Conservation (phyloP, 1,140 invertebrate genomes). For the Neodiprion fabricii region DNA sequence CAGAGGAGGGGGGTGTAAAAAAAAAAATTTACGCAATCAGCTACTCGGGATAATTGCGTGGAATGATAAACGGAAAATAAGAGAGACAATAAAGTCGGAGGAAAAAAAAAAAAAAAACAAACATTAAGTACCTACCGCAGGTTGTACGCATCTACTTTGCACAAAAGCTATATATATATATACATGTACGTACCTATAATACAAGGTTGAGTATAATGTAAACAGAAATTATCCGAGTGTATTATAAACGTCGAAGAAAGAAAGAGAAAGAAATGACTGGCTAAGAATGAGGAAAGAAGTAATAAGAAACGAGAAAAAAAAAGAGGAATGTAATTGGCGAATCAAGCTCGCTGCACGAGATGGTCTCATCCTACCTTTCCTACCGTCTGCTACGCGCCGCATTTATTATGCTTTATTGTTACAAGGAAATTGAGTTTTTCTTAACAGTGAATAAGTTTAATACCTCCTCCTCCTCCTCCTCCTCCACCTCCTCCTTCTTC, state of each 20-base stretch:
- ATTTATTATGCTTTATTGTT: slow-evolving; percentile 8
- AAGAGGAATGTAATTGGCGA: background rate
- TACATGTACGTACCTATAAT: too few species aligned
- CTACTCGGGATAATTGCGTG: too few species aligned
- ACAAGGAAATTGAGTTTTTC: slow-evolving; percentile 3
- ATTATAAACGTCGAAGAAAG: background rate
- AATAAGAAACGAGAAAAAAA: background rate
- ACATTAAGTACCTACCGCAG: too few species aligned
- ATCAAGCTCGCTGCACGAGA: background rate
- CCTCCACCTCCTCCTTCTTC: too few species aligned
- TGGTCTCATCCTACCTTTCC: background rate
- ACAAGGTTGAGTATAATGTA: too few species aligned
- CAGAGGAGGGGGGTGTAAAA: background rate
- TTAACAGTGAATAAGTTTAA: background rate
- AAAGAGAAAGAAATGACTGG: background rate
- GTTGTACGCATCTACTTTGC: too few species aligned
- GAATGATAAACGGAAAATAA: too few species aligned
- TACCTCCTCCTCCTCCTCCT: too few species aligned
- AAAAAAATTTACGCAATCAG: background rate
- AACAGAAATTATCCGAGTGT: too few species aligned
- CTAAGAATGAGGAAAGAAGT: background rate
- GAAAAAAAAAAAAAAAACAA: too few species aligned
- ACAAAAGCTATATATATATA: too few species aligned
- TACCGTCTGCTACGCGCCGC: background rate
- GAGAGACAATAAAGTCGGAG: too few species aligned